phyloP scores from a whole-genome alignment of 2,888 invertebrate species.

The Amphipyra berbera region DNA sequence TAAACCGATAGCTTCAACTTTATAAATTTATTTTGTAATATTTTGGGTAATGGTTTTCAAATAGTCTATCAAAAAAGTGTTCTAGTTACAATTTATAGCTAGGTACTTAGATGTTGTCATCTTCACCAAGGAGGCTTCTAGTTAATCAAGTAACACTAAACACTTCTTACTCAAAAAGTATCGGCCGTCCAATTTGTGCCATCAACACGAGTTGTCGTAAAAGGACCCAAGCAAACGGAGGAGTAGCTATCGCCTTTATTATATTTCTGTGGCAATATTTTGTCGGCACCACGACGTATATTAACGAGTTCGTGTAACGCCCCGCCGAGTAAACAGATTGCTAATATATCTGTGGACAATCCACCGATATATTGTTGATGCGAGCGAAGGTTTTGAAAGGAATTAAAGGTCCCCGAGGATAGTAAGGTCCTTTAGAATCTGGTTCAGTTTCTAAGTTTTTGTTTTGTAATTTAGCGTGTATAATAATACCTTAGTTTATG shows the following conservation, averaged over 20 bases:
- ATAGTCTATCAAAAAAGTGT: too few species aligned
- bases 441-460: slow-evolving; percentile 34
- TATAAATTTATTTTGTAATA: too few species aligned
- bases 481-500: not conserved
- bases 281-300: slow-evolving; percentile 70
- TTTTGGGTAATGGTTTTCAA: too few species aligned
- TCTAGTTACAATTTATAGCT: too few species aligned
- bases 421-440: slow-evolving; percentile 11
- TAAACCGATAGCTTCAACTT: too few species aligned
- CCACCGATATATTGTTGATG: slow-evolving; percentile 54
- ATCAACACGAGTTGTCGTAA: slow-evolving; percentile 58
- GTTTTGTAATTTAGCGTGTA: slow-evolving; percentile 13
- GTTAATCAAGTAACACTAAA: slow-evolving; percentile 46
- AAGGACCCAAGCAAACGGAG: slow-evolving; percentile 58
- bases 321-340: slow-evolving; percentile 79
- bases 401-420: slow-evolving; percentile 39
- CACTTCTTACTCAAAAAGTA: slow-evolving; percentile 52
- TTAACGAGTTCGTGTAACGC: slow-evolving; percentile 76
- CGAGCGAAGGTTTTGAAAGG: slow-evolving; percentile 39
- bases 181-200: slow-evolving; percentile 51
- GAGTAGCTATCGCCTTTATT: slow-evolving; percentile 62
- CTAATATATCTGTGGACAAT: slow-evolving; percentile 69
- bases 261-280: slow-evolving; percentile 75
- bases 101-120: slow-evolving; percentile 2
- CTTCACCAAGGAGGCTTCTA: slow-evolving; percentile 28